These are phyloP conservation scores for Dermolepida albohirtum DNA, from an alignment of 2,888 invertebrate genomes.

Conservation along the genomic window DNA sequence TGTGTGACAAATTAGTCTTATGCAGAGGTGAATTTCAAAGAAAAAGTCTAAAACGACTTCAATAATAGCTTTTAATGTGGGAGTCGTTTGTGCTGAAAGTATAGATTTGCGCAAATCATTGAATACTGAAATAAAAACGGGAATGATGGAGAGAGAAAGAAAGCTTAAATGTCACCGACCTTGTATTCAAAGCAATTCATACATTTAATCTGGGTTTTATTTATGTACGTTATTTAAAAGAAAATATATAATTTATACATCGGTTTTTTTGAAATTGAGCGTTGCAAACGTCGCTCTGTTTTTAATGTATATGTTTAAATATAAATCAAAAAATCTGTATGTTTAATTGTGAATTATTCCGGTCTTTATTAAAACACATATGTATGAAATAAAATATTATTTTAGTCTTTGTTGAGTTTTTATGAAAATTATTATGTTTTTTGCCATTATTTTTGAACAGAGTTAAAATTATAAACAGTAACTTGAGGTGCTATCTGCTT, in stretches of 20 bases:
- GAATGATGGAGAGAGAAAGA: background rate
- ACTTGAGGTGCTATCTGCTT: too few species aligned
- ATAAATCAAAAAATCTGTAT: too few species aligned
- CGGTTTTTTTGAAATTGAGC: too few species aligned
- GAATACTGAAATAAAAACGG: constrained; percentile 2
- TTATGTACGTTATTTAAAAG: background rate
- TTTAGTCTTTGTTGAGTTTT: too few species aligned
- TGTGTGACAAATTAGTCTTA: background rate
- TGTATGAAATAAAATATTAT: too few species aligned
- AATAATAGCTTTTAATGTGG: constrained; percentile 9
- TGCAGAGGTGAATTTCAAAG: background rate
- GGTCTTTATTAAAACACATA: too few species aligned
- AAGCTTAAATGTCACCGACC: background rate
- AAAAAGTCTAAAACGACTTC: constrained; percentile 3
- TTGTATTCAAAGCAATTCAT: constrained; percentile 3
- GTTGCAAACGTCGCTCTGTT: too few species aligned
- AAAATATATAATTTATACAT: background rate
- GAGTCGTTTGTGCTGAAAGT: background rate
- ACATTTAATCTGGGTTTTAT: background rate
- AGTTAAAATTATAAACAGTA: too few species aligned
- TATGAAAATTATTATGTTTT: too few species aligned
- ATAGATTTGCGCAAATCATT: constrained; percentile 13
- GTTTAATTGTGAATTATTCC: too few species aligned
- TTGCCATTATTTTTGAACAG: too few species aligned
- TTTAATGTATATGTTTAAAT: too few species aligned